Conservation (phyloP, 2,113 vertebrate species). For the Tetrao urogallus region DNA sequence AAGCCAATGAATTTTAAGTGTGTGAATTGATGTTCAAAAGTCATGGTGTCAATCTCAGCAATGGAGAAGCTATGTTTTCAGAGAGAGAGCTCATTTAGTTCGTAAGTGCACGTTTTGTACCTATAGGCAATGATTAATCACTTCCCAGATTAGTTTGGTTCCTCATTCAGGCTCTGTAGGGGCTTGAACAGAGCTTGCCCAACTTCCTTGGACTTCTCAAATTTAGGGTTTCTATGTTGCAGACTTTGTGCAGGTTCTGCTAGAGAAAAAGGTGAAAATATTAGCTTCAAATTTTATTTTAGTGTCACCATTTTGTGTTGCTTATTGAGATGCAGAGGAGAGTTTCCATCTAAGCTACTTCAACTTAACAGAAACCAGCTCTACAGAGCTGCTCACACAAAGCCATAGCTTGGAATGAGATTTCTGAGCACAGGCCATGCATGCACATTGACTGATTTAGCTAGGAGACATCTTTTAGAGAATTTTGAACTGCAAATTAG, state of each 20-base stretch:
- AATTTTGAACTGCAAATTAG: background rate
- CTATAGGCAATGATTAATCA: background rate
- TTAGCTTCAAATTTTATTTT: background rate
- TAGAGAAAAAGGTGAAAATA: background rate
- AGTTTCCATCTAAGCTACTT: background rate
- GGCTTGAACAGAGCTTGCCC: background rate
- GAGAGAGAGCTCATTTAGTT: background rate
- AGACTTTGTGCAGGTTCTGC: background rate
- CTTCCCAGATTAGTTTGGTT: background rate
- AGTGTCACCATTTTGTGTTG: rapidly evolving
- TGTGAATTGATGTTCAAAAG: background rate
- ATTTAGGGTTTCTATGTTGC: background rate
- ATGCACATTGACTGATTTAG: rapidly evolving
- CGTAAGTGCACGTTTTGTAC: background rate
- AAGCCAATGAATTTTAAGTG: background rate
- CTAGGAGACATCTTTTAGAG: background rate
- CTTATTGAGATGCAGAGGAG: background rate
- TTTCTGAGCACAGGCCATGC: background rate
- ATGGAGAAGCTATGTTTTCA: rapidly evolving
- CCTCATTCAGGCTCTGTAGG: background rate
- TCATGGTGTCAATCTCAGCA: background rate
- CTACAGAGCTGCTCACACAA: background rate
- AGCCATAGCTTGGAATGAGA: background rate
- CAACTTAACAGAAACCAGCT: background rate
- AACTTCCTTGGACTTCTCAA: background rate